Evolutionary conservation across 2,113 vertebrate genomes (phyloP).

Genomic region (Irena cyanogastra): DNA sequence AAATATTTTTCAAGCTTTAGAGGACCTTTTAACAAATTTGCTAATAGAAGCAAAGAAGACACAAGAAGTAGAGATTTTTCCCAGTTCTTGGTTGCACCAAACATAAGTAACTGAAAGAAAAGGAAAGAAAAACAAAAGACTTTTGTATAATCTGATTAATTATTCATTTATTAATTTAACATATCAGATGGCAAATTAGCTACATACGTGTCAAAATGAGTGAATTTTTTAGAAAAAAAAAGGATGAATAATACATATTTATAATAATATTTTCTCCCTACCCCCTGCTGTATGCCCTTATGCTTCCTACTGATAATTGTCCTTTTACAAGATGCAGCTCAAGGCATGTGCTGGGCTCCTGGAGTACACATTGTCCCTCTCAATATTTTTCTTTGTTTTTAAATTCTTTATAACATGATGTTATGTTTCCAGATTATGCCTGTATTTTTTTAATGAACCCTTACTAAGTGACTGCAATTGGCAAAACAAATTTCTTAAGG

Average conservation of each 20-base stretch:
- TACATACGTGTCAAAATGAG: neutral
- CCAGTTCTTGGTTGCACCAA: neutral
- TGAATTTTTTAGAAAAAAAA: neutral
- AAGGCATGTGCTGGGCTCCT: neutral
- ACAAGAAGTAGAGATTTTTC: neutral
- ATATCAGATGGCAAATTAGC: neutral
- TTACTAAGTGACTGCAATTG: neutral
- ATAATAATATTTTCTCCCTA: neutral
- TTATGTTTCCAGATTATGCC: neutral
- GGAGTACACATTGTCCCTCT: neutral
- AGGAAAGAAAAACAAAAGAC: neutral
- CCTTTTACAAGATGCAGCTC: conserved; percentile 14
- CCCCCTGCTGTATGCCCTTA: neutral
- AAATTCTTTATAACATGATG: neutral
- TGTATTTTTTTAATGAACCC: neutral
- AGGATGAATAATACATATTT: neutral
- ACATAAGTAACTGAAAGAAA: neutral
- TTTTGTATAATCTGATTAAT: neutral
- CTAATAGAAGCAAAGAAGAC: neutral
- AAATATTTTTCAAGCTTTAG: neutral
- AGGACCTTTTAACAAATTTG: neutral
- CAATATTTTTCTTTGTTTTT: neutral
- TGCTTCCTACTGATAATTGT: conserved; percentile 16
- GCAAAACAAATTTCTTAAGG: neutral
- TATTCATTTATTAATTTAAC: neutral